These are phyloP conservation scores for Hyphantria cunea DNA, from an alignment of 1,140 invertebrate genomes.

Conservation along the genomic window DNA sequence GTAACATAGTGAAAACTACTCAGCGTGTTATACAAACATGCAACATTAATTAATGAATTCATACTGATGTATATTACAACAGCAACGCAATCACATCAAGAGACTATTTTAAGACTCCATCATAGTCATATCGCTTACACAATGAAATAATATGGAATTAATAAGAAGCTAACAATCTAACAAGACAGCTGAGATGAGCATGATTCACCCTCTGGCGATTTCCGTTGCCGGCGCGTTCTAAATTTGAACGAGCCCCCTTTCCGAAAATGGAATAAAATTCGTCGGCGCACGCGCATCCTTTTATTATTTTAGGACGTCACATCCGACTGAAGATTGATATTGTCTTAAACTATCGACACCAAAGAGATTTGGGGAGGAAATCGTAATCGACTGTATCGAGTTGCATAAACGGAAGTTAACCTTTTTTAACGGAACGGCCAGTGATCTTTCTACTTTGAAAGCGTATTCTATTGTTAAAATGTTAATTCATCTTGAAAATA, in stretches of 20 bases:
- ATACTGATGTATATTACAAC: too few species aligned
- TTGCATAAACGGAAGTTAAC: neutral
- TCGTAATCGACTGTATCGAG: slow-evolving; percentile 1
- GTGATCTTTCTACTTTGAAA: too few species aligned
- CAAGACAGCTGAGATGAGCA: slow-evolving; percentile 14
- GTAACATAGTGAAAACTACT: too few species aligned
- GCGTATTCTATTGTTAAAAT: too few species aligned
- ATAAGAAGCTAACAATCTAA: slow-evolving; percentile 18
- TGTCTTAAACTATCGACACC: slow-evolving; percentile 14
- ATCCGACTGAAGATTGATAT: slow-evolving; percentile 32
- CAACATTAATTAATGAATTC: too few species aligned
- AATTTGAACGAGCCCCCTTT: slow-evolving; percentile 54
- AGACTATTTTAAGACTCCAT: neutral
- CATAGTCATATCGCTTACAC: neutral
- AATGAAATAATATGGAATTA: neutral
- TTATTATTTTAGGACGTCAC: slow-evolving; percentile 47
- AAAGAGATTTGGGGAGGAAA: slow-evolving; percentile 6
- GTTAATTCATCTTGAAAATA: too few species aligned
- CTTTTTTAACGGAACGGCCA: too few species aligned
- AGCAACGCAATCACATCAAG: too few species aligned
- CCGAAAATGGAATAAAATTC: slow-evolving; percentile 55
- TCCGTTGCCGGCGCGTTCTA: slow-evolving; percentile 49
- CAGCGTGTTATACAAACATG: too few species aligned
- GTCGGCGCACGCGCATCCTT: slow-evolving; percentile 45
- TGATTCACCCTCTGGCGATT: slow-evolving; percentile 53